phyloP scores from a whole-genome alignment of 2,113 vertebrate genomes.

The Microtus pennsylvanicus region DNA sequence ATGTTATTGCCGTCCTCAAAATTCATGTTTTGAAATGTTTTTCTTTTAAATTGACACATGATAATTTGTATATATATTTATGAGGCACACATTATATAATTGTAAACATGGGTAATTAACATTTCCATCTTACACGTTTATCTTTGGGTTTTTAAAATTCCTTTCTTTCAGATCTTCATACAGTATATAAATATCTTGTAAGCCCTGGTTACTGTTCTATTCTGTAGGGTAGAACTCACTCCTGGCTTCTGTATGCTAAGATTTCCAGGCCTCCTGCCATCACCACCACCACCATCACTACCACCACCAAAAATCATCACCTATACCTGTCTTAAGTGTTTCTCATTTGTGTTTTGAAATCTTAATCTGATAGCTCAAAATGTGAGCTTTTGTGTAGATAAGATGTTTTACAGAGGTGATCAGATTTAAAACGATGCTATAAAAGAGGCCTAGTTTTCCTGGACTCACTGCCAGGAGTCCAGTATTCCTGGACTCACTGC shows the following conservation, averaged over 20 bases:
- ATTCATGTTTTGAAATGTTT: neutral
- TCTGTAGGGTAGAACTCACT: neutral
- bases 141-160: neutral
- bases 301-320: neutral
- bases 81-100: neutral
- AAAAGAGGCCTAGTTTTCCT: neutral
- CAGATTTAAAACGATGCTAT: neutral
- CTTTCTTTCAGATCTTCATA: neutral
- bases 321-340: neutral
- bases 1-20: neutral
- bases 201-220: neutral
- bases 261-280: neutral
- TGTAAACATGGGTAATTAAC: neutral
- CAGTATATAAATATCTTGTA: no score
- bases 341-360: neutral
- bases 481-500: neutral
- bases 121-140: neutral
- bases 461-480: neutral
- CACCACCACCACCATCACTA: neutral
- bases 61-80: neutral
- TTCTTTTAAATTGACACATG: neutral
- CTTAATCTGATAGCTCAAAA: neutral
- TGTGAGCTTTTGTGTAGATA: neutral
- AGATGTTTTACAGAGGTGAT: neutral
- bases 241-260: neutral